phyloP scores from a whole-genome alignment of 2,797 vertebrate species.

The Mustela erminea region DNA sequence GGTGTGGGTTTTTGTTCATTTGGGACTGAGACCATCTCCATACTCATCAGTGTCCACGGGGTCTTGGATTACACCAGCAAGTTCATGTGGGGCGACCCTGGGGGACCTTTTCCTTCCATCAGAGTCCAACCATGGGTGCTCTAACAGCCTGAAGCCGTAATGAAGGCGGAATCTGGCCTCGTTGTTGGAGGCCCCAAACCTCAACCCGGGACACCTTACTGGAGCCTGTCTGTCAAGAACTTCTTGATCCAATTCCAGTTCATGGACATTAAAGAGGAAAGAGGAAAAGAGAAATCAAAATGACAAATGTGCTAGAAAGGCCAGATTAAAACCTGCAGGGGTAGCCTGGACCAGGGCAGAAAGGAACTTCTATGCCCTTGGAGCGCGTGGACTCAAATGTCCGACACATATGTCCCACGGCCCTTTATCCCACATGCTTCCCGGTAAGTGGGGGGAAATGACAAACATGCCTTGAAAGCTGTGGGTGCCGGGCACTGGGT shows the following conservation, averaged over 20 bases:
- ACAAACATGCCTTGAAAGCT: accelerated
- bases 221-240: neutral
- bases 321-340: neutral
- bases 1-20: neutral
- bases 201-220: accelerated
- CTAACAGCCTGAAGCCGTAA: neutral
- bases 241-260: neutral
- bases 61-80: neutral
- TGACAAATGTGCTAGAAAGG: neutral
- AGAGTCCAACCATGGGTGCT: neutral
- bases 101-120: neutral
- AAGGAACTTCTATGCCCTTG: neutral
- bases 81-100: accelerated
- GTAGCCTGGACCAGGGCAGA: neutral
- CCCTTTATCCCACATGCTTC: accelerated
- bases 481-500: too few relatives aligned
- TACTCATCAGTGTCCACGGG: accelerated
- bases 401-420: accelerated
- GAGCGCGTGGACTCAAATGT: accelerated
- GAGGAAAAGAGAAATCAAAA: neutral
- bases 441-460: too few relatives aligned
- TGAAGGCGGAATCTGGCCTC: neutral
- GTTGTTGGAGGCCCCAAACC: too few relatives aligned
- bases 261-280: neutral
- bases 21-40: neutral